Percentiles rank a stretch among this genome's conserved stretches.
Evolutionary conservation across 1,140 invertebrate genomes (phyloP).

Genomic region (Cecropterus lyciades): DNA sequence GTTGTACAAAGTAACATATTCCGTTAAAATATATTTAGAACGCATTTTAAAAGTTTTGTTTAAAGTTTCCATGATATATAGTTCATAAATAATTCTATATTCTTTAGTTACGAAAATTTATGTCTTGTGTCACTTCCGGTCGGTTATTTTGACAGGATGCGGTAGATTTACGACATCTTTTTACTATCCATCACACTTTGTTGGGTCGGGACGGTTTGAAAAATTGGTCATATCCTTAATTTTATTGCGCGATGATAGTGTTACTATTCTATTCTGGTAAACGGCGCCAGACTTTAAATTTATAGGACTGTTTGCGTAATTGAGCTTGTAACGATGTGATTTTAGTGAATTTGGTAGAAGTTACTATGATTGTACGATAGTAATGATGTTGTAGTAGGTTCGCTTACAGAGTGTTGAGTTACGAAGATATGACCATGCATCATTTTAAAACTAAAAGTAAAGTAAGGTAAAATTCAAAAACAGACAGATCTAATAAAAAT

Average conservation of each 20-base stretch:
- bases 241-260: conserved; percentile 7
- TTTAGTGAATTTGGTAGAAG: too few relatives aligned
- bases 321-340: neutral
- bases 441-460: too few relatives aligned
- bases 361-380: too few relatives aligned
- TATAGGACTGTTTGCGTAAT: neutral
- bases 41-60: too few relatives aligned
- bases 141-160: conserved; percentile 2
- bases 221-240: conserved; percentile 7
- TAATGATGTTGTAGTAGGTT: too few relatives aligned
- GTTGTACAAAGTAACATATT: too few relatives aligned
- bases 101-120: conserved; percentile 16
- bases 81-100: neutral
- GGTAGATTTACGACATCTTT: conserved; percentile 18
- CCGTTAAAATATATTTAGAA: too few relatives aligned
- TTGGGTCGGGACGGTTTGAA: neutral
- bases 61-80: neutral
- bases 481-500: too few relatives aligned
- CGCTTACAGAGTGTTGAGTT: too few relatives aligned
- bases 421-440: too few relatives aligned
- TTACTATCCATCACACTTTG: conserved; percentile 8
- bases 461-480: too few relatives aligned
- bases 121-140: conserved; percentile 3
- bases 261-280: neutral
- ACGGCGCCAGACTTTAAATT: neutral